Conservation (phyloP, 2,113 vertebrate species). For the Podarcis raffonei region DNA sequence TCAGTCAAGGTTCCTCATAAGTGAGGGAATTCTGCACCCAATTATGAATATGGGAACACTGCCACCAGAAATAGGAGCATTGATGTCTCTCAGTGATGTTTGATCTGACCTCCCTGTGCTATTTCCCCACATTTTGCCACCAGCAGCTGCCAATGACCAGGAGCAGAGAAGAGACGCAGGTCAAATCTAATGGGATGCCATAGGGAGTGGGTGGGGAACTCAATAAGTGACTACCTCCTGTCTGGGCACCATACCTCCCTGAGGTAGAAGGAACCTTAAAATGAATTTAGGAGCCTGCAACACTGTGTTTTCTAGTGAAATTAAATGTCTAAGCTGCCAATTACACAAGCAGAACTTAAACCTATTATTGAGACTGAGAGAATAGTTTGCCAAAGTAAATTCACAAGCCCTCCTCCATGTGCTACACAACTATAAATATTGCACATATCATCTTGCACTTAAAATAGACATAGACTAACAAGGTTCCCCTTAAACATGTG, state of each 20-base stretch:
- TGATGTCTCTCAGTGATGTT: neutral
- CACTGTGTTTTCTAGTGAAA: neutral
- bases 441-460: neutral
- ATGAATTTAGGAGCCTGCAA: neutral
- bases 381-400: neutral
- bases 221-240: neutral
- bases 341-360: neutral
- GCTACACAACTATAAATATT: neutral
- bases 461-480: neutral
- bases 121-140: too few species aligned
- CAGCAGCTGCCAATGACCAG: neutral
- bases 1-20: neutral
- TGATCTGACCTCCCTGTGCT: neutral
- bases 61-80: too few species aligned
- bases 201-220: neutral
- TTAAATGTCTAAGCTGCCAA: neutral
- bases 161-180: neutral
- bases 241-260: neutral
- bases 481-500: neutral
- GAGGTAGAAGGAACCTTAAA: neutral
- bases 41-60: neutral
- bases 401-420: neutral
- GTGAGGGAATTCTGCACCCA: too few species aligned
- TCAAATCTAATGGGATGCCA: neutral
- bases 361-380: neutral